Evolutionary conservation across 2,797 vertebrate genomes (phyloP).

Genomic region (Diplodus puntazzo): DNA sequence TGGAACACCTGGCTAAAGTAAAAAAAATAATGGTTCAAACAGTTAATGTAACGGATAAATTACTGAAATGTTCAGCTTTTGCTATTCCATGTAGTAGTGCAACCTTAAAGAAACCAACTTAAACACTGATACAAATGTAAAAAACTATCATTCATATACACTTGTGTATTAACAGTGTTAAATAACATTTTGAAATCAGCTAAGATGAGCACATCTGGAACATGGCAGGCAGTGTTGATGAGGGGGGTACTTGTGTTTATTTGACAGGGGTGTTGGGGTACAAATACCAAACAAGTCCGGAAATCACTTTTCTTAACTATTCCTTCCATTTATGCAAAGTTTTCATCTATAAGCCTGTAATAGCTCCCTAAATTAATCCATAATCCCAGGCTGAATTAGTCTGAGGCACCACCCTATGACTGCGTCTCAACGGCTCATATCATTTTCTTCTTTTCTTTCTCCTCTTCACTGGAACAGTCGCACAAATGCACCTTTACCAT

Average conservation of each 20-base stretch:
- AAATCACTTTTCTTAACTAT: neutral
- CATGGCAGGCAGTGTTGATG: neutral
- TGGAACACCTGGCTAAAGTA: too few species aligned
- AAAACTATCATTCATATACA: too few species aligned
- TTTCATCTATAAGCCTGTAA: slow-evolving; percentile 17
- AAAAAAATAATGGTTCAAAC: too few species aligned
- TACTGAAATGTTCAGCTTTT: neutral
- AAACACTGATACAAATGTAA: neutral
- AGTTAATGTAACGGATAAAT: too few species aligned
- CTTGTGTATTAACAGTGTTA: neutral
- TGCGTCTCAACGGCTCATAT: neutral
- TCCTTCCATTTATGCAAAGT: slow-evolving; percentile 9
- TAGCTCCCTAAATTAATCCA: slow-evolving; percentile 2
- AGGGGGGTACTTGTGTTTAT: neutral
- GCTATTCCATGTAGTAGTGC: neutral
- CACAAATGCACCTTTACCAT: neutral
- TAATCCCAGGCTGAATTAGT: slow-evolving; percentile 32
- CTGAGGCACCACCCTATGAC: slow-evolving; percentile 42
- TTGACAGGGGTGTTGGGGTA: slow-evolving; percentile 5
- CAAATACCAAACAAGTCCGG: neutral
- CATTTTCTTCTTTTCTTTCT: neutral
- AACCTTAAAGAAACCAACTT: neutral
- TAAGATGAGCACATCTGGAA: neutral
- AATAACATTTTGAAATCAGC: neutral
- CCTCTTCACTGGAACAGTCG: neutral